Conservation (phyloP, 2,113 vertebrate species). For the Oncorhynchus masou region DNA sequence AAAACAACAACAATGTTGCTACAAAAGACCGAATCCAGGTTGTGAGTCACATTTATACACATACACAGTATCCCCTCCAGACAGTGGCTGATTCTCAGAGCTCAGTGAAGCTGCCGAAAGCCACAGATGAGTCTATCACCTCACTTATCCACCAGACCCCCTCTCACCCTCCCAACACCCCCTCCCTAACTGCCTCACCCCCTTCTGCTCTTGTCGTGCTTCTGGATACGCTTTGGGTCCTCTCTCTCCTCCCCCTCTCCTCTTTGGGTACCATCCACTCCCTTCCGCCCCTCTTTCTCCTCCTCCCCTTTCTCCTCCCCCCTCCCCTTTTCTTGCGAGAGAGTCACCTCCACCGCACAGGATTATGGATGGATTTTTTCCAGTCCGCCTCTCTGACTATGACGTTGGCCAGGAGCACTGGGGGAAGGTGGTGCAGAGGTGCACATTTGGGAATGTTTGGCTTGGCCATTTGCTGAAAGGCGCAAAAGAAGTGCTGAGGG, state of each 20-base stretch:
- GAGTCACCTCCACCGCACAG: not conserved
- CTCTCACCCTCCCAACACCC: not conserved
- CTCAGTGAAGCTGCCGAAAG: slow-evolving; percentile 53
- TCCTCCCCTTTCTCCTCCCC: not conserved
- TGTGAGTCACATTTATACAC: not conserved
- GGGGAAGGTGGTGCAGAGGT: slow-evolving; percentile 16
- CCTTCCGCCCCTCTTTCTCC: not conserved
- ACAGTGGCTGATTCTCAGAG: slow-evolving; percentile 26
- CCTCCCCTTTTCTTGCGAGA: slow-evolving; percentile 11
- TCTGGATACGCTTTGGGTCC: not conserved
- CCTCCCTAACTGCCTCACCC: not conserved
- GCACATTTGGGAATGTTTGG: slow-evolving; percentile 43
- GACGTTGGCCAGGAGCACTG: slow-evolving; percentile 28
- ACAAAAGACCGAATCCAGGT: not conserved
- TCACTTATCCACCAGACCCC: slow-evolving; percentile 25
- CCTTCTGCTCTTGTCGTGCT: slow-evolving; percentile 12
- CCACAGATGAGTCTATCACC: slow-evolving; percentile 59
- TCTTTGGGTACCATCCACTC: not conserved
- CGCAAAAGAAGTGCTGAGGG: slow-evolving; percentile 65
- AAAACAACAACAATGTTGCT: no score
- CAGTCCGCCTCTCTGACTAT: slow-evolving; percentile 3
- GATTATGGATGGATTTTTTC: no score
- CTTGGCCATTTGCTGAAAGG: slow-evolving; percentile 29
- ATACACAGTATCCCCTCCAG: slow-evolving; percentile 37
- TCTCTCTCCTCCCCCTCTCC: no score